Evolutionary conservation across 2,113 vertebrate genomes (phyloP).

Genomic region (Poeciliopsis prolifica): DNA sequence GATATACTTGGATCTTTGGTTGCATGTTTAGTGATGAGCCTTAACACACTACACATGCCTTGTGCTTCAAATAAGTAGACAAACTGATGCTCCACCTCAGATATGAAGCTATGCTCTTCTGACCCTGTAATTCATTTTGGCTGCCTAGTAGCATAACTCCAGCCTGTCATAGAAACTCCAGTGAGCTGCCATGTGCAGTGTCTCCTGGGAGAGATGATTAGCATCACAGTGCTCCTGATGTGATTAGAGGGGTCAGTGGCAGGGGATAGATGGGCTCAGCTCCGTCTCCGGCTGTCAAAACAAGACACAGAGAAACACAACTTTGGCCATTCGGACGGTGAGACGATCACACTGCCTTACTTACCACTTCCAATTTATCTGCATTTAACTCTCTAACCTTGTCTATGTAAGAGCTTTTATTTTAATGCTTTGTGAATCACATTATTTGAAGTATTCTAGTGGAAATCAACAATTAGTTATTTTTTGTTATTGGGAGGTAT

Average conservation of each 20-base stretch:
- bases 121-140: not conserved
- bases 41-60: not conserved
- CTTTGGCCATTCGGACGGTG: slow-evolving; percentile 2
- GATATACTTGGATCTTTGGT: too few relatives aligned
- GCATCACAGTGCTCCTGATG: slow-evolving; percentile 46
- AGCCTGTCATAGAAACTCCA: slow-evolving; percentile 8
- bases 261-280: slow-evolving; percentile 29
- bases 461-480: not conserved
- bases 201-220: slow-evolving; percentile 51
- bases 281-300: slow-evolving; percentile 28
- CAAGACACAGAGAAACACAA: not conserved
- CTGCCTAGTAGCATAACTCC: not conserved
- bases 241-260: slow-evolving; percentile 58
- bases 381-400: slow-evolving; percentile 1
- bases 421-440: not conserved
- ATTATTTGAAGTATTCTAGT: too few relatives aligned
- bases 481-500: not conserved
- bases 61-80: slow-evolving; percentile 16
- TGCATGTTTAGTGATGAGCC: too few relatives aligned
- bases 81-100: slow-evolving; percentile 16
- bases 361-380: slow-evolving; percentile 12
- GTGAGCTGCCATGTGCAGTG: slow-evolving; percentile 11
- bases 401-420: not conserved
- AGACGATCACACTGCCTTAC: slow-evolving; percentile 1
- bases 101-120: slow-evolving; percentile 22